phyloP scores from a whole-genome alignment of 1,140 invertebrate genomes.

The Adoxophyes honmai region DNA sequence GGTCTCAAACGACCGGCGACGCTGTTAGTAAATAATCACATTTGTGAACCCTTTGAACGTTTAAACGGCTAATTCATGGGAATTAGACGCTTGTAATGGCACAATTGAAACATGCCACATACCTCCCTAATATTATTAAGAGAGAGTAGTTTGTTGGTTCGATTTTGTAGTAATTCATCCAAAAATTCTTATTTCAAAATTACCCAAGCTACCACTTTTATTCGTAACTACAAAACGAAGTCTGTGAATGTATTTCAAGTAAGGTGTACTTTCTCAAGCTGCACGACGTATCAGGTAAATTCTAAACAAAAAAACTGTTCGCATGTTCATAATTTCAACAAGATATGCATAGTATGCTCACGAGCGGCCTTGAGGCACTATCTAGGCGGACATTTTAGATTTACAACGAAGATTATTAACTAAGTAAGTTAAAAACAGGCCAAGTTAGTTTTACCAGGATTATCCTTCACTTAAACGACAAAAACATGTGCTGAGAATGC shows the following conservation, averaged over 20 bases:
- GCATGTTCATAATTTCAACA: background rate
- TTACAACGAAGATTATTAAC: background rate
- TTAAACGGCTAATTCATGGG: background rate
- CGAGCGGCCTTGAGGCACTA: background rate
- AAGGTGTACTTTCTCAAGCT: too few species aligned
- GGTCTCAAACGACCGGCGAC: background rate
- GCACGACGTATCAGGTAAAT: too few species aligned
- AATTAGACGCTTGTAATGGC: background rate
- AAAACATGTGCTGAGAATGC: too few species aligned
- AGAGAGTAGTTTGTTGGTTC: too few species aligned
- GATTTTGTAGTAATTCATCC: too few species aligned
- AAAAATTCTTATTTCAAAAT: too few species aligned
- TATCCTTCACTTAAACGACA: too few species aligned
- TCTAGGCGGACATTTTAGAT: background rate
- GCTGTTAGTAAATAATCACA: conserved; percentile 11
- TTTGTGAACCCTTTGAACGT: conserved; percentile 4
- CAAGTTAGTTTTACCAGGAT: too few species aligned
- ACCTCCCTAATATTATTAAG: too few species aligned
- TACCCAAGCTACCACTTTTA: too few species aligned
- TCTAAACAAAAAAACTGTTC: background rate
- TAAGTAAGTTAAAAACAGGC: background rate
- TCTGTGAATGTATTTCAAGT: too few species aligned
- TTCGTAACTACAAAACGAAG: too few species aligned
- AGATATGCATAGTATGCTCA: background rate
- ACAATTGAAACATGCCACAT: background rate